These are phyloP conservation scores for Asarcornis scutulata DNA, from an alignment of 2,113 vertebrate genomes.

Conservation along the genomic window DNA sequence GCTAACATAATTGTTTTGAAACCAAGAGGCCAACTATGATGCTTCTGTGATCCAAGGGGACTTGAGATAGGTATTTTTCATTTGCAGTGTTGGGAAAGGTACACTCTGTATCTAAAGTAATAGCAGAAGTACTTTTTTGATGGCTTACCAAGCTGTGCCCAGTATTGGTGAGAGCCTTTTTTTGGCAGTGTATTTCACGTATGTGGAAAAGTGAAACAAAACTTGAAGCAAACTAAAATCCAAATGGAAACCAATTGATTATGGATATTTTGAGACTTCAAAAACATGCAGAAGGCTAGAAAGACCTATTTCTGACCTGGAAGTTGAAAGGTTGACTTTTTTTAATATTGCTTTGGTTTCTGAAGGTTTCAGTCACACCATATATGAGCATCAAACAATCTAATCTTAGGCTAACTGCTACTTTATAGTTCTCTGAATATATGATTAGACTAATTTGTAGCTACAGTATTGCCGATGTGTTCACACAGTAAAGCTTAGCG, in stretches of 20 bases:
- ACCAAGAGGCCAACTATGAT: neutral
- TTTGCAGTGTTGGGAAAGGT: neutral
- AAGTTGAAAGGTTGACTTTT: neutral
- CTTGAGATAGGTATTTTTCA: neutral
- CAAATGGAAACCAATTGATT: neutral
- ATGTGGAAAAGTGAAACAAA: fast-evolving
- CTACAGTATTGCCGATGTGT: neutral
- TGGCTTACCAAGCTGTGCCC: neutral
- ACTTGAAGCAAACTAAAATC: neutral
- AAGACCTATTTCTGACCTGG: neutral
- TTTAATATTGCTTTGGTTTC: neutral
- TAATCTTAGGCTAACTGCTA: neutral
- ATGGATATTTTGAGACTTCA: neutral
- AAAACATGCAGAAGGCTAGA: neutral
- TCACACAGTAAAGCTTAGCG: neutral
- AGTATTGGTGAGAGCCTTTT: neutral
- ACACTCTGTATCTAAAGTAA: neutral
- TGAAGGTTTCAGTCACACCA: neutral
- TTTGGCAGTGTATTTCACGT: neutral
- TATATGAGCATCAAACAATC: neutral
- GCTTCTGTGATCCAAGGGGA: neutral
- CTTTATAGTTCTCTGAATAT: neutral
- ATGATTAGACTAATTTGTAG: neutral
- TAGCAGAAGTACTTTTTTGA: neutral
- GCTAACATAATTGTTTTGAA: neutral